A percentile compares a stretch with the other conserved stretches of the same genome.
Conservation (phyloP, 1,140 invertebrate species). For the Apolygus lucorum region DNA sequence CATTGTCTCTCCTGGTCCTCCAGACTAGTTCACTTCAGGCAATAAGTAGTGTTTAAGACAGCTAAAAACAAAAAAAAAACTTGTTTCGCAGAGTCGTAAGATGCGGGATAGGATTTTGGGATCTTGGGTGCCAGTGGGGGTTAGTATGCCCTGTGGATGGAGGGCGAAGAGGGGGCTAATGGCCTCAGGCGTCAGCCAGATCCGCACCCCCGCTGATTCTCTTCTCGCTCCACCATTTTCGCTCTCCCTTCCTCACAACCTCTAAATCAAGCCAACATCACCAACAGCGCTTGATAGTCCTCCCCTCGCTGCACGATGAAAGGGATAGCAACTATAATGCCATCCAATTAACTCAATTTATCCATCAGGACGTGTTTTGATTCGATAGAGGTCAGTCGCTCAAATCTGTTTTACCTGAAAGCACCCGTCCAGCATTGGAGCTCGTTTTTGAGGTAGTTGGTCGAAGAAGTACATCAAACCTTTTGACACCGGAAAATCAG, state of each 20-base stretch:
- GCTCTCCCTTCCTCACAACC: background rate
- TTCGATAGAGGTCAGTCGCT: no score
- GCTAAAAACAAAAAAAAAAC: background rate
- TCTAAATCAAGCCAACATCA: slow-evolving; percentile 13
- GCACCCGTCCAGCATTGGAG: no score
- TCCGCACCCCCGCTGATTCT: slow-evolving; percentile 1
- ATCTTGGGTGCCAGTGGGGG: background rate
- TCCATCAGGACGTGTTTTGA: no score
- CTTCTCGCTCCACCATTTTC: background rate
- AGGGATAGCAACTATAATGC: background rate
- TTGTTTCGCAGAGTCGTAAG: background rate
- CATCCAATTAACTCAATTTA: background rate
- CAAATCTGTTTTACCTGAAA: no score
- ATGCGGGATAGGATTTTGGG: background rate
- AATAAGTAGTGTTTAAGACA: no score
- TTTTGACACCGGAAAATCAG: no score
- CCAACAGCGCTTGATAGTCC: slow-evolving; percentile 3
- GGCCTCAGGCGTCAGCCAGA: slow-evolving; percentile 9
- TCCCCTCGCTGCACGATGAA: background rate
- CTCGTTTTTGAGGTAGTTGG: no score
- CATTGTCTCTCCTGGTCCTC: no score
- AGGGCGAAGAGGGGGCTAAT: background rate
- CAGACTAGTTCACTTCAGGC: no score
- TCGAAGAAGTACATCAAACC: no score
- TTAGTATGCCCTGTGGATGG: background rate